These are phyloP conservation scores for Hydriomena furcata DNA, from an alignment of 2,888 invertebrate species.

Conservation along the genomic window DNA sequence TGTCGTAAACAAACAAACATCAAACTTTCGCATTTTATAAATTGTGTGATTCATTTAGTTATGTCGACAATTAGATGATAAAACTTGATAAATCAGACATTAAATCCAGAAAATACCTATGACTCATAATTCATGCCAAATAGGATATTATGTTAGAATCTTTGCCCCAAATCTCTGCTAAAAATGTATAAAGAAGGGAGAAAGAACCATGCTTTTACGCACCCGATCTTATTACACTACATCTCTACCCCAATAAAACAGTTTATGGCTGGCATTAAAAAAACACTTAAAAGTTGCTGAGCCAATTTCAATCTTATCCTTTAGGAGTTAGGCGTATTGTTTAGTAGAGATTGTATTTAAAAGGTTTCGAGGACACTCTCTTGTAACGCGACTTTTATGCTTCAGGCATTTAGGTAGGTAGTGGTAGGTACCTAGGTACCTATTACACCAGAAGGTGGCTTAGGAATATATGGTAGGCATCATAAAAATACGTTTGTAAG, in stretches of 20 bases:
- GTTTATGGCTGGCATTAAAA: constrained; percentile 32
- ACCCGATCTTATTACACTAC: constrained; percentile 33
- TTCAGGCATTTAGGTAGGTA: constrained; percentile 27
- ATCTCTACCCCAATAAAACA: constrained; percentile 34
- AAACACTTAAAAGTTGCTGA: constrained; percentile 27
- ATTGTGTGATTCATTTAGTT: no score
- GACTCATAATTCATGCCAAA: no score
- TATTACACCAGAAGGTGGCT: background rate
- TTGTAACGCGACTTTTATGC: constrained; percentile 34
- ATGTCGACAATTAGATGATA: no score
- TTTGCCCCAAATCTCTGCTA: no score
- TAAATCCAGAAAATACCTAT: no score
- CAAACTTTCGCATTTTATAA: no score
- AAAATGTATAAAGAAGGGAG: no score
- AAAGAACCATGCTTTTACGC: constrained; percentile 13
- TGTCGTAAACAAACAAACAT: no score
- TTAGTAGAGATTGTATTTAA: constrained; percentile 3
- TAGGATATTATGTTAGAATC: no score
- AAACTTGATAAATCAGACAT: no score
- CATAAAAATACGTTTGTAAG: no score
- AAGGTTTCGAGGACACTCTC: constrained; percentile 6
- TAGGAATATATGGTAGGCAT: background rate
- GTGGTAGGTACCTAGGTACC: no score
- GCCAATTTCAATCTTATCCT: constrained; percentile 16
- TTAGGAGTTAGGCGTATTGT: constrained; percentile 2